Conservation (phyloP, 1,140 invertebrate species). For the Hetaerina americana region DNA sequence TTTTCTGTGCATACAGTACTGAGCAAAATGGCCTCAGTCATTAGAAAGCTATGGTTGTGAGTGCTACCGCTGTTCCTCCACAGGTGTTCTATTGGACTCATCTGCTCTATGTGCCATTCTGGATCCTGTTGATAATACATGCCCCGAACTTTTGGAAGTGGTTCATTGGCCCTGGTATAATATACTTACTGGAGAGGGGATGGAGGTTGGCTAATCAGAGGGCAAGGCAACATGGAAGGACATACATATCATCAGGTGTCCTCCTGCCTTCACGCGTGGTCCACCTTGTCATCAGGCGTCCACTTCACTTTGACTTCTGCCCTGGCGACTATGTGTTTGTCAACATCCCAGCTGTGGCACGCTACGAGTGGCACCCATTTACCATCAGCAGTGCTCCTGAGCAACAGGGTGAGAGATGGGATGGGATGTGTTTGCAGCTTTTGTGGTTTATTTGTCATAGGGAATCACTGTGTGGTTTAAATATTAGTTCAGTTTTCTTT, state of each 20-base stretch:
- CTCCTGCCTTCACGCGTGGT: constrained; percentile 75
- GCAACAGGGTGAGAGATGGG: constrained; percentile 71
- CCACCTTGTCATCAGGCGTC: constrained; percentile 74
- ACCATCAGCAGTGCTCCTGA: constrained; percentile 93
- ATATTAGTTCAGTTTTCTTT: no score
- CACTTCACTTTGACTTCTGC: constrained; percentile 72
- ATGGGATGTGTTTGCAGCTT: no score
- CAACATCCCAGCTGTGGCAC: constrained; percentile 82
- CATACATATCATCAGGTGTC: constrained; percentile 72
- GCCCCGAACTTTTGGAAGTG: constrained; percentile 93
- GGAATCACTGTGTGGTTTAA: no score
- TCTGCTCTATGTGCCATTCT: constrained; percentile 79
- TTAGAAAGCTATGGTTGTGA: no score
- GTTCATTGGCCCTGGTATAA: constrained; percentile 69
- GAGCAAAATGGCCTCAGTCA: no score
- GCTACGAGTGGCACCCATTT: constrained; percentile 95
- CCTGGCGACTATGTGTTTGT: constrained; percentile 93
- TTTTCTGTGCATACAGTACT: no score
- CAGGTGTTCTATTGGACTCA: constrained; percentile 94
- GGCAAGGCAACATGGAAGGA: constrained; percentile 53
- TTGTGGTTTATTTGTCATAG: no score
- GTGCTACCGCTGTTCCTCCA: no score
- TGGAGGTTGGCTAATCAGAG: constrained; percentile 47
- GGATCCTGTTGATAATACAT: constrained; percentile 73
- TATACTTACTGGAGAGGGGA: constrained; percentile 69